Conservation (phyloP, 2,113 vertebrate species). For the Sterna hirundo region DNA sequence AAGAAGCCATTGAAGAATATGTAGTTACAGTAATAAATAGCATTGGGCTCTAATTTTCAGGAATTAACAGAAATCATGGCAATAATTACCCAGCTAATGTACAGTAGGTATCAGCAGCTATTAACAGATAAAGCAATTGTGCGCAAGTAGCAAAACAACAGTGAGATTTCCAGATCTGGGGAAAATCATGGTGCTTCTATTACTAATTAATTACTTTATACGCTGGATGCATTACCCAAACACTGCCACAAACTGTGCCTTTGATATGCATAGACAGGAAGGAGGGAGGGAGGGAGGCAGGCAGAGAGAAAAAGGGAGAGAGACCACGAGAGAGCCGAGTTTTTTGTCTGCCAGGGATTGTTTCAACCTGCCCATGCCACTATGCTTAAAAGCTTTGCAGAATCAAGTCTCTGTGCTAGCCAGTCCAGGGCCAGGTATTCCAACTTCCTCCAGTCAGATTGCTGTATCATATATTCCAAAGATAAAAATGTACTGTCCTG, state of each 20-base stretch:
- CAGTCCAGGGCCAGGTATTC: background rate
- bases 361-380: slow-evolving; percentile 67
- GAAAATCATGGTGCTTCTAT: slow-evolving; percentile 72
- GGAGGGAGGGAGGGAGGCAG: slow-evolving; percentile 7
- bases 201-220: slow-evolving; percentile 91
- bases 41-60: slow-evolving; percentile 42
- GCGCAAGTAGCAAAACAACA: slow-evolving; percentile 41
- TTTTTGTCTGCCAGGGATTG: slow-evolving; percentile 62
- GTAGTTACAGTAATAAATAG: slow-evolving; percentile 5
- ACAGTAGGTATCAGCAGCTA: slow-evolving; percentile 63
- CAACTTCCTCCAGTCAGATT: background rate
- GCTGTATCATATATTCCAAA: background rate
- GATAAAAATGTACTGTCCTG: background rate
- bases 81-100: slow-evolving; percentile 61
- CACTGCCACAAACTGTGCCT: slow-evolving; percentile 89
- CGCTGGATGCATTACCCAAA: slow-evolving; percentile 85
- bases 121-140: slow-evolving; percentile 60
- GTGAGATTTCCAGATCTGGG: slow-evolving; percentile 70
- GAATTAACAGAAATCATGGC: slow-evolving; percentile 64
- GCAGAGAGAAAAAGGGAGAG: background rate
- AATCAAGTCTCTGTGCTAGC: background rate
- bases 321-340: slow-evolving; percentile 36
- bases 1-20: background rate
- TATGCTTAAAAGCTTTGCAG: slow-evolving; percentile 41
- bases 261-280: slow-evolving; percentile 85